Percentiles rank a stretch among this genome's conserved stretches.
Evolutionary conservation across 2,113 vertebrate species (phyloP).

Genomic region (Cariama cristata): DNA sequence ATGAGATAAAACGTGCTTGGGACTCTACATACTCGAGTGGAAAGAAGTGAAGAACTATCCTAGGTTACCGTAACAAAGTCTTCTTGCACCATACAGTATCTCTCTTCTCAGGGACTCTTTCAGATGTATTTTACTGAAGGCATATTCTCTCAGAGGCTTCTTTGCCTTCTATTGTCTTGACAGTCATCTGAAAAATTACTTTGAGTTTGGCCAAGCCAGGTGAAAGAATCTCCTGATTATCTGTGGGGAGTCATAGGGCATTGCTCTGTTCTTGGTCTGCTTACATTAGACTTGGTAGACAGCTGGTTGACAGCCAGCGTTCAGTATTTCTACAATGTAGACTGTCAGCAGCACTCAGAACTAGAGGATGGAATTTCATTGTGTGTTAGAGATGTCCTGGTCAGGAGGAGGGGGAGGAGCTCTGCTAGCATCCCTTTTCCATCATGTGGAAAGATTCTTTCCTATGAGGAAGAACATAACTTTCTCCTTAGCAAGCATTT

Average conservation of each 20-base stretch:
- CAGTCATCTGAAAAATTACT: not conserved
- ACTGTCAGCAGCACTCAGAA: not conserved
- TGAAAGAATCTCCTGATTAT: not conserved
- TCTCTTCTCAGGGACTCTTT: not conserved
- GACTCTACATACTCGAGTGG: not conserved
- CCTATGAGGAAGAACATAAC: not conserved
- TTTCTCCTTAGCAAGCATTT: not conserved
- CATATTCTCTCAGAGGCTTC: not conserved
- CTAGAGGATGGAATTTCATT: not conserved
- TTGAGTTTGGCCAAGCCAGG: not conserved
- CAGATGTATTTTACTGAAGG: not conserved
- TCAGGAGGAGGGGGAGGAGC: not conserved
- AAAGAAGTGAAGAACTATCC: not conserved
- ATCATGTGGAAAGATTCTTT: not conserved
- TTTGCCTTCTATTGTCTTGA: not conserved
- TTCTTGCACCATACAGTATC: not conserved
- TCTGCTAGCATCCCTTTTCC: not conserved
- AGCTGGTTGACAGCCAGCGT: not conserved
- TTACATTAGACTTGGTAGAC: not conserved
- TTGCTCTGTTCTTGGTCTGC: not conserved
- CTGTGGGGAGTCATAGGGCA: not conserved
- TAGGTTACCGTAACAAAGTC: not conserved
- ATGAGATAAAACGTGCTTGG: fast-evolving
- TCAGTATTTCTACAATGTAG: not conserved
- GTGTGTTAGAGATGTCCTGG: not conserved